Evolutionary conservation across 2,888 invertebrate genomes (phyloP).

Genomic region (Drosophila histrio): DNA sequence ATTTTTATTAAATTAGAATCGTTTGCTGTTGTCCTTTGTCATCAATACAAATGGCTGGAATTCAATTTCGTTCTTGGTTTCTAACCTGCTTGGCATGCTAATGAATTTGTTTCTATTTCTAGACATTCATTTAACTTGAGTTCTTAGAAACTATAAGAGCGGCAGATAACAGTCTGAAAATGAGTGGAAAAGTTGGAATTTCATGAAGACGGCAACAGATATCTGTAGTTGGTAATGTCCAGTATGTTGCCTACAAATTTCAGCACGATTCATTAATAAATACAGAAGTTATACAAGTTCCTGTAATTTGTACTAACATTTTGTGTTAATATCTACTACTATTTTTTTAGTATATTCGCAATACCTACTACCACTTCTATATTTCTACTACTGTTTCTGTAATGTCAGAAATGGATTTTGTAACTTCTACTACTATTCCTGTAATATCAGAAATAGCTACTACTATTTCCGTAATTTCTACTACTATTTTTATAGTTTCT

Average conservation of each 20-base stretch:
- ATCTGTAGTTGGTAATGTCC: background rate
- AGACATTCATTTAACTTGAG: background rate
- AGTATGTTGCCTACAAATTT: background rate
- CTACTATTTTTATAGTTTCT: no score
- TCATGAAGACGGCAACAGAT: background rate
- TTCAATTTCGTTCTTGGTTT: background rate
- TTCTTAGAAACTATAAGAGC: background rate
- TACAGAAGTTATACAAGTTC: background rate
- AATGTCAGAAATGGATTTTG: no score
- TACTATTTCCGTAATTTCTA: no score
- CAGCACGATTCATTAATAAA: background rate
- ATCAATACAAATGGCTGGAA: background rate
- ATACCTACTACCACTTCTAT: no score
- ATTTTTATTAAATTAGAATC: constrained; percentile 20
- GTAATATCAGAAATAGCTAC: no score
- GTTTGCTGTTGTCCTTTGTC: background rate
- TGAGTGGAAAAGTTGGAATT: background rate
- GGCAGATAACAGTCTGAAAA: background rate
- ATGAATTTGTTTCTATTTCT: background rate
- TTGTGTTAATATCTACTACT: no score
- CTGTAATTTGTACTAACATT: no score
- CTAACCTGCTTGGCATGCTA: constrained; percentile 1
- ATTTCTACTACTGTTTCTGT: no score
- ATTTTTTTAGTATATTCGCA: no score
- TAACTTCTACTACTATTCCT: no score